phyloP scores from a whole-genome alignment of 2,113 vertebrate genomes.

The Pongo pygmaeus region DNA sequence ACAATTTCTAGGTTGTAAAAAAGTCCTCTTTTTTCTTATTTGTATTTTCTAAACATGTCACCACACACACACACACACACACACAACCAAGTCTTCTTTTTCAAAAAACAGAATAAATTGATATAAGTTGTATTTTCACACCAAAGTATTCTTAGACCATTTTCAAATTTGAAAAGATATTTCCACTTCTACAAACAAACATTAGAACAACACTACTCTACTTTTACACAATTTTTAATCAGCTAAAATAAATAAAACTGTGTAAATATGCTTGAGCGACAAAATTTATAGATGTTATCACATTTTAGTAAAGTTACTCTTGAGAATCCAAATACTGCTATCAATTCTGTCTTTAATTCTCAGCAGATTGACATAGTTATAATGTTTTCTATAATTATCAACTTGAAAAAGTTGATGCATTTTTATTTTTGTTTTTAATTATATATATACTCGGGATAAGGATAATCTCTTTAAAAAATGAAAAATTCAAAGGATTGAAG shows the following conservation, averaged over 20 bases:
- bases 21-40: neutral
- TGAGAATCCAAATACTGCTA: neutral
- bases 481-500: neutral
- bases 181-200: neutral
- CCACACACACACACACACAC: neutral
- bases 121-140: neutral
- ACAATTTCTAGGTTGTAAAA: neutral
- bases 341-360: constrained; percentile 1
- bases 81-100: neutral
- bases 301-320: neutral
- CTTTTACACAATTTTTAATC: neutral
- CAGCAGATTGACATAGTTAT: neutral
- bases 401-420: neutral
- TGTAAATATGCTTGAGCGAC: neutral
- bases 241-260: neutral
- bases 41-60: neutral
- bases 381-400: constrained; percentile 1
- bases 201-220: neutral
- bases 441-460: neutral
- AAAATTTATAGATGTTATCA: constrained; percentile 1
- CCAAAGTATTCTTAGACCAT: neutral
- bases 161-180: neutral
- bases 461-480: constrained; percentile 31
- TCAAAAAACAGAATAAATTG: neutral
- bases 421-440: constrained; percentile 28